Evolutionary conservation across 2,888 invertebrate species (phyloP).

Genomic region (Arge pagana): DNA sequence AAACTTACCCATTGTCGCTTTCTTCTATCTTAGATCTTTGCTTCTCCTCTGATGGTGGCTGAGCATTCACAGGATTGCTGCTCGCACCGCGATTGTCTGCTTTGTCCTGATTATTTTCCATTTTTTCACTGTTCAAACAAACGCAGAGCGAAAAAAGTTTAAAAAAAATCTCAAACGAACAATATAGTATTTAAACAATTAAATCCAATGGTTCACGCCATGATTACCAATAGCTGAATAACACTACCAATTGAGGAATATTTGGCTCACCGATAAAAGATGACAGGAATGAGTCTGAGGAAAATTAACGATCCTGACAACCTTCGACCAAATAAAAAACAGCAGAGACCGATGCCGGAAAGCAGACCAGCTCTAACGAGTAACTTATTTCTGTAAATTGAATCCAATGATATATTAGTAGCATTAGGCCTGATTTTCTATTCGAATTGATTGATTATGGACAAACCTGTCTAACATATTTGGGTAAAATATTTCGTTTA

Average conservation of each 20-base stretch:
- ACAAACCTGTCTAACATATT: conserved; percentile 48
- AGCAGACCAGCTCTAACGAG: conserved; percentile 39
- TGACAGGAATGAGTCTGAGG: conserved; percentile 37
- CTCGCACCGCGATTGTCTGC: conserved; percentile 35
- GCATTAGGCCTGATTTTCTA: conserved; percentile 3
- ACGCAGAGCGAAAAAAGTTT: not conserved
- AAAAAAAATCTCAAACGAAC: too few relatives aligned
- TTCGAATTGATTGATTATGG: not conserved
- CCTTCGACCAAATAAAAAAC: conserved; percentile 38
- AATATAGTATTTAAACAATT: too few relatives aligned
- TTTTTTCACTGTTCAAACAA: conserved; percentile 40
- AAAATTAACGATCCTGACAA: conserved; percentile 30
- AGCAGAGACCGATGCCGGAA: conserved; percentile 40
- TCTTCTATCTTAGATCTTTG: too few relatives aligned
- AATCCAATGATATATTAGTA: conserved; percentile 9
- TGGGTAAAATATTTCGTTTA: too few relatives aligned
- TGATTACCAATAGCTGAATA: not conserved
- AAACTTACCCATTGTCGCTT: too few relatives aligned
- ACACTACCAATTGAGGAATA: too few relatives aligned
- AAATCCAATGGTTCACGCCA: not conserved
- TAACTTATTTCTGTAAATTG: conserved; percentile 37
- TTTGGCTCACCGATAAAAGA: conserved; percentile 41
- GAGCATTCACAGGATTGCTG: too few relatives aligned
- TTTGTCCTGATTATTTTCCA: conserved; percentile 43
- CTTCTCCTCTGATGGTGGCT: too few relatives aligned